Conservation (phyloP, 2,888 invertebrate genomes). For the Cataglyphis cursor region DNA sequence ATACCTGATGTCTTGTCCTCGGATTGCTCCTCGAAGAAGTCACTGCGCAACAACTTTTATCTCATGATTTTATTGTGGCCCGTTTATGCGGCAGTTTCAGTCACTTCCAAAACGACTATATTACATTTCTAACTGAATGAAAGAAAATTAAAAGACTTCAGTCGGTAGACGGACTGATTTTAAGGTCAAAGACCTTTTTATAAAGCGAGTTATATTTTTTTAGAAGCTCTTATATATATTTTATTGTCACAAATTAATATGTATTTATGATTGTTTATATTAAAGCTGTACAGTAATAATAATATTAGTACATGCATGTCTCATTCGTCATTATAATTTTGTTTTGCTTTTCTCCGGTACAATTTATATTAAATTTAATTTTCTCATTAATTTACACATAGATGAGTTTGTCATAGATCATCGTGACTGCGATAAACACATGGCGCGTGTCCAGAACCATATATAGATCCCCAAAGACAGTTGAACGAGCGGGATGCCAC, state of each 20-base stretch:
- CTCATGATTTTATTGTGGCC: slow-evolving; percentile 46
- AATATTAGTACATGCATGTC: background rate
- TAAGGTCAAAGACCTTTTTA: slow-evolving; percentile 54
- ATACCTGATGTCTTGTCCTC: slow-evolving; percentile 64
- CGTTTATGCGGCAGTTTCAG: slow-evolving; percentile 64
- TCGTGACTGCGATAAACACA: slow-evolving; percentile 76
- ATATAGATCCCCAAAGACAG: slow-evolving; percentile 71
- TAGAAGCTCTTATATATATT: background rate
- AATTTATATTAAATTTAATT: slow-evolving; percentile 15
- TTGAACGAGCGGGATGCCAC: slow-evolving; percentile 76
- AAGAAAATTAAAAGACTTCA: slow-evolving; percentile 57
- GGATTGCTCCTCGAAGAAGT: slow-evolving; percentile 63
- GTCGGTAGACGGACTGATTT: slow-evolving; percentile 13
- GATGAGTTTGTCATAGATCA: slow-evolving; percentile 73
- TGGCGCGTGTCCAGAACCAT: slow-evolving; percentile 76
- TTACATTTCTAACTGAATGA: slow-evolving; percentile 59
- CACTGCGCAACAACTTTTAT: slow-evolving; percentile 62
- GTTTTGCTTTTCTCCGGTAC: background rate
- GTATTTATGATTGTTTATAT: slow-evolving; percentile 25
- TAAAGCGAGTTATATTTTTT: background rate
- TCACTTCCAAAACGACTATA: slow-evolving; percentile 63
- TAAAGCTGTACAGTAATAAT: background rate
- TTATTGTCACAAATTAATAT: background rate
- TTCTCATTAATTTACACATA: slow-evolving; percentile 44
- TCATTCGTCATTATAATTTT: slow-evolving; percentile 1